Evolutionary conservation across 2,888 invertebrate species (phyloP).

Genomic region (Scrobipalpa atriplicella): DNA sequence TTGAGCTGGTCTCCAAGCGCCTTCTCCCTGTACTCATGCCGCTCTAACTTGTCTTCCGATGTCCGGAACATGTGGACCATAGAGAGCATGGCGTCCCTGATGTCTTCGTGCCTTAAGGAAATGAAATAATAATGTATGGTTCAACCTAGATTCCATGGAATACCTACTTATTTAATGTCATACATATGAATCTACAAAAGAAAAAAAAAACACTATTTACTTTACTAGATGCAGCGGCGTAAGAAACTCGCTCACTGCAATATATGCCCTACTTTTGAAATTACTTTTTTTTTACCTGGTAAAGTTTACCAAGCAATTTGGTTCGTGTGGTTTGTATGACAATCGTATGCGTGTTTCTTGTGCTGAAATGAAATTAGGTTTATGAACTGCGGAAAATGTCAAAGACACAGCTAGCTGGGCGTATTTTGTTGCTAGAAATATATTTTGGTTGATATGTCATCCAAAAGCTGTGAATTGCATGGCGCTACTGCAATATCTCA

Average conservation of each 20-base stretch:
- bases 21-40: conserved; percentile 92
- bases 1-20: conserved; percentile 90
- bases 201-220: no score
- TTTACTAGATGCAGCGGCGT: no score
- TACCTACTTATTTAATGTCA: no score
- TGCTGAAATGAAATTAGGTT: conserved; percentile 60
- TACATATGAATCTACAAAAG: no score
- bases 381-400: conserved; percentile 2
- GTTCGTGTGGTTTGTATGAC: no score
- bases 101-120: conserved; percentile 87
- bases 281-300: no score
- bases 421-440: not conserved
- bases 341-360: no score
- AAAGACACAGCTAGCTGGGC: not conserved
- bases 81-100: conserved; percentile 90
- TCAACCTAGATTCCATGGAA: no score
- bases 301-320: no score
- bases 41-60: conserved; percentile 91
- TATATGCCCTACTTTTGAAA: no score
- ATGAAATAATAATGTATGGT: no score
- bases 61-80: conserved; percentile 90
- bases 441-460: not conserved
- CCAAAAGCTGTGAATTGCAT: not conserved
- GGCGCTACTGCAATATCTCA: not conserved
- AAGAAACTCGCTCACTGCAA: no score